phyloP scores from a whole-genome alignment of 2,888 invertebrate genomes.

The Lymantria monacha region DNA sequence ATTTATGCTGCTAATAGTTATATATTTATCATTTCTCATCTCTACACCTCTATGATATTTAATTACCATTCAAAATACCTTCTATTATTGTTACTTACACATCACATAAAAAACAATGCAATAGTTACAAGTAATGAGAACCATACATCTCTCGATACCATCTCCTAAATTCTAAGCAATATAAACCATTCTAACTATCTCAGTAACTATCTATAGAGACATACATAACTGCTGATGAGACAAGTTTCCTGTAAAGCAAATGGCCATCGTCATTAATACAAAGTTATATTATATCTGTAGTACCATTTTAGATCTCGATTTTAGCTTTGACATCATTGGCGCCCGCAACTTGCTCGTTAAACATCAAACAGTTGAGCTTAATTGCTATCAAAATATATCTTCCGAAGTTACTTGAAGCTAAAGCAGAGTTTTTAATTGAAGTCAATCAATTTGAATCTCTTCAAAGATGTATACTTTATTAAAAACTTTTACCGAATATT shows the following conservation, averaged over 20 bases:
- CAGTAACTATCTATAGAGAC: slow-evolving; percentile 39
- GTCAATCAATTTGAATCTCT: too few species aligned
- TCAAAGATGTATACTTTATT: too few species aligned
- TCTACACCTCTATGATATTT: too few species aligned
- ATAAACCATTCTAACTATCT: slow-evolving; percentile 42
- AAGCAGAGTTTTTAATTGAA: neutral
- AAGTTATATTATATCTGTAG: slow-evolving; percentile 46
- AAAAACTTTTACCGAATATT: too few species aligned
- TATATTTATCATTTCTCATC: too few species aligned
- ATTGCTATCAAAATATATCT: slow-evolving; percentile 13
- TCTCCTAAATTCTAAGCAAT: slow-evolving; percentile 43
- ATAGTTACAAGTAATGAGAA: slow-evolving; percentile 37
- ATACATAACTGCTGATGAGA: slow-evolving; percentile 28
- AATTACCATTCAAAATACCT: too few species aligned
- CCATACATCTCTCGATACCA: slow-evolving; percentile 39
- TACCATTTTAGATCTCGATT: neutral
- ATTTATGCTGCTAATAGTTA: too few species aligned
- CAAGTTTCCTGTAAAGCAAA: slow-evolving; percentile 12
- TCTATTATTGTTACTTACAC: too few species aligned
- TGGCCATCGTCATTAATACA: slow-evolving; percentile 44
- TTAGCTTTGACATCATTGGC: neutral
- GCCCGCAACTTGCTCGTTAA: slow-evolving; percentile 4
- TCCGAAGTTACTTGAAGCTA: neutral
- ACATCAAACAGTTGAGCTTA: slow-evolving; percentile 5
- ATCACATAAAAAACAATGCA: too few species aligned